Percentiles rank a stretch among this genome's conserved stretches.
Conservation (phyloP, 2,797 vertebrate species). For the Naso thynnoides region DNA sequence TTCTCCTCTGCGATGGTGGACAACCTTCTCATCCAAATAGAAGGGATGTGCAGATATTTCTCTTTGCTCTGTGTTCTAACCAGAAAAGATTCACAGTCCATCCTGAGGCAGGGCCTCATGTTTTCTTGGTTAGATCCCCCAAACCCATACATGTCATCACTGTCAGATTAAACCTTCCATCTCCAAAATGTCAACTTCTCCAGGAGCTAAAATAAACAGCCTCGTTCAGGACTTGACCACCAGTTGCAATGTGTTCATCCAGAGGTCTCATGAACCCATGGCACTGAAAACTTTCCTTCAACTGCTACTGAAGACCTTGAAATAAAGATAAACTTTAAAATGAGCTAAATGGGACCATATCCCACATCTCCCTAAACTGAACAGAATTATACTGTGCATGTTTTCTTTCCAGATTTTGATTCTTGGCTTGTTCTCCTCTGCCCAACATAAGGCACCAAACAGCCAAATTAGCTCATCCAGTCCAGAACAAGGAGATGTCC, state of each 20-base stretch:
- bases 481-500: no score
- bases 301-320: not conserved
- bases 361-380: not conserved
- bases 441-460: no score
- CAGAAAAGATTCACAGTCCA: conserved; percentile 31
- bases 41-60: conserved; percentile 56
- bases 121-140: conserved; percentile 57
- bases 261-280: conserved; percentile 40
- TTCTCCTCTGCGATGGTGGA: conserved; percentile 37
- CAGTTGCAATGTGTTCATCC: conserved; percentile 34
- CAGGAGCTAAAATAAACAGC: conserved; percentile 45
- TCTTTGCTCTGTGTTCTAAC: conserved; percentile 35
- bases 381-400: not conserved
- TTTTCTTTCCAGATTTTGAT: not conserved
- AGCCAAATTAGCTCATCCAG: no score
- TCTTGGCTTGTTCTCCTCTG: not conserved
- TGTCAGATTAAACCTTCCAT: conserved; percentile 54
- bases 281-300: conserved; percentile 4
- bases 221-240: conserved; percentile 41
- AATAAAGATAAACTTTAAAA: not conserved
- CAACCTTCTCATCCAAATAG: conserved; percentile 39
- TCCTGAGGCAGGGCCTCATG: conserved; percentile 18
- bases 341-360: conserved; percentile 6
- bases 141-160: conserved; percentile 54
- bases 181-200: conserved; percentile 47